Evolutionary conservation across 2,797 vertebrate genomes (phyloP).

Genomic region (Knipowitschia caucasica): DNA sequence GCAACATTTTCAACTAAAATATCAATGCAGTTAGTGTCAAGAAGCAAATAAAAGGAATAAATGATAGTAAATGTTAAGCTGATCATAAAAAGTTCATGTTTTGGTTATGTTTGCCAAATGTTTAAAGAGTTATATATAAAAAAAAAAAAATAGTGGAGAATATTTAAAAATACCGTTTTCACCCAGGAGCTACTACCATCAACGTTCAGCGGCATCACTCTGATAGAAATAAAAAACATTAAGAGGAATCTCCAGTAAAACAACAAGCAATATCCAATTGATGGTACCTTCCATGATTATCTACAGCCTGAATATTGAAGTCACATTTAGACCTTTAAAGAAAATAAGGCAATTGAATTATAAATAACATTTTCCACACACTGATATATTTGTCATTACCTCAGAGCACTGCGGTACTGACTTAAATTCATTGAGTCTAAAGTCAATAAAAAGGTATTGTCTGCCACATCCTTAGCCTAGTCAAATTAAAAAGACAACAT

Average conservation of each 20-base stretch:
- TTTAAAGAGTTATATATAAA: no score
- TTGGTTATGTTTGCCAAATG: no score
- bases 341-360: neutral
- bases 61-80: neutral
- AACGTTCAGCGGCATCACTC: slow-evolving; percentile 81
- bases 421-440: slow-evolving; percentile 78
- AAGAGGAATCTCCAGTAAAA: neutral
- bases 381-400: slow-evolving; percentile 67
- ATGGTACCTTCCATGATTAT: slow-evolving; percentile 87
- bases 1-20: no score
- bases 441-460: slow-evolving; percentile 77
- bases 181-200: slow-evolving; percentile 80
- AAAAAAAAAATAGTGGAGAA: no score
- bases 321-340: slow-evolving; percentile 80
- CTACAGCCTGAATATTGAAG: slow-evolving; percentile 92
- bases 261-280: neutral
- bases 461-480: slow-evolving; percentile 89
- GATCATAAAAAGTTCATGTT: neutral
- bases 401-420: slow-evolving; percentile 79
- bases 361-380: neutral
- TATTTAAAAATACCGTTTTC: slow-evolving; percentile 82
- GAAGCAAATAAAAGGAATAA: neutral
- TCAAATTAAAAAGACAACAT: neutral
- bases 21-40: neutral
- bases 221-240: slow-evolving; percentile 53